phyloP scores from a whole-genome alignment of 1,140 invertebrate species.

The Pissodes strobi region DNA sequence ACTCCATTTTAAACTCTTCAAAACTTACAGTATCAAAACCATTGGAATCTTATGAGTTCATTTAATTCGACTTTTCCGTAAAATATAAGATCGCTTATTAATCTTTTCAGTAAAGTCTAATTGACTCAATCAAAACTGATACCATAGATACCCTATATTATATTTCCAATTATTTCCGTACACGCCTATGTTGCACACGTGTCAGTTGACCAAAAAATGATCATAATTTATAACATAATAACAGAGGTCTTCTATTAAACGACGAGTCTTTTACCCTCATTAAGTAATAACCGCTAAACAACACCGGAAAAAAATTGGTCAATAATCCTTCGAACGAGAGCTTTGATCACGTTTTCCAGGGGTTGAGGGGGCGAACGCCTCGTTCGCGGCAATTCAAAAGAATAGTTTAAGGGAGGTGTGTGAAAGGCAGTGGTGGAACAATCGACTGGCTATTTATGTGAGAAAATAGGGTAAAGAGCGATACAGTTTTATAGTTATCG shows the following conservation, averaged over 20 bases:
- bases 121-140: background rate
- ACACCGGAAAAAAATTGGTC: constrained; percentile 26
- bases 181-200: background rate
- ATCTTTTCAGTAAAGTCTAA: no score
- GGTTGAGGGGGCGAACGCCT: constrained; percentile 17
- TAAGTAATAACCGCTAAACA: constrained; percentile 32
- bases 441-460: no score
- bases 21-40: no score
- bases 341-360: constrained; percentile 24
- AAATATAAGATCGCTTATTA: no score
- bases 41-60: no score
- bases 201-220: constrained; percentile 23
- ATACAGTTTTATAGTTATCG: no score
- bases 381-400: no score
- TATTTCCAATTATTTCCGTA: constrained; percentile 1
- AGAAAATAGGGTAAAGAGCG: no score
- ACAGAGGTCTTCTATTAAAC: constrained; percentile 21
- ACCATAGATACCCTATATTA: background rate
- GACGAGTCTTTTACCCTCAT: constrained; percentile 29
- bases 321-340: constrained; percentile 25
- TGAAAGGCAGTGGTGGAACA: no score
- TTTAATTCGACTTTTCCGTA: no score
- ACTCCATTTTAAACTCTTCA: no score
- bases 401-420: no score
- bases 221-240: constrained; percentile 32